Evolutionary conservation across 2,113 vertebrate genomes (phyloP).

Genomic region (Girardinichthys multiradiatus): DNA sequence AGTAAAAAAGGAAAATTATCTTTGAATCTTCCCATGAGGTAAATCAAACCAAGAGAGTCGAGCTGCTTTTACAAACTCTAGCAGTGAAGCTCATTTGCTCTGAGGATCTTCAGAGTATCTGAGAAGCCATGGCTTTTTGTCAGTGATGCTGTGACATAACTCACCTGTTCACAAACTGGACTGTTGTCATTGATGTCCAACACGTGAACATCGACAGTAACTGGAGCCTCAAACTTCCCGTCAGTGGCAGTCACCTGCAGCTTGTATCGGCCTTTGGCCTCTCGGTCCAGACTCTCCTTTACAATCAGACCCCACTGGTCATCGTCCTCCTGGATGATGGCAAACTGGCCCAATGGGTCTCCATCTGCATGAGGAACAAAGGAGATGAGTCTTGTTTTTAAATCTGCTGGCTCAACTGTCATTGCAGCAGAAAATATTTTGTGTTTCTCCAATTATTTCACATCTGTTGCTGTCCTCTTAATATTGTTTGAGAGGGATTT

Average conservation of each 20-base stretch:
- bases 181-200: conserved; percentile 96
- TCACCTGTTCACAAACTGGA: conserved; percentile 92
- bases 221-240: conserved; percentile 89
- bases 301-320: conserved; percentile 87
- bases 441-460: background rate
- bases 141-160: background rate
- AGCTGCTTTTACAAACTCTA: background rate
- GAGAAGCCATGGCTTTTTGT: background rate
- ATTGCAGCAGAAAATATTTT: background rate
- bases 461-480: background rate
- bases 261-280: conserved; percentile 85
- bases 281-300: conserved; percentile 89
- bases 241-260: conserved; percentile 90
- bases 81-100: background rate
- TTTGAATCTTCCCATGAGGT: no score
- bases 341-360: conserved; percentile 88
- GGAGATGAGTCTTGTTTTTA: background rate
- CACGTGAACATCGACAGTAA: conserved; percentile 87
- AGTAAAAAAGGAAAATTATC: no score
- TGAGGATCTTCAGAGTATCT: background rate
- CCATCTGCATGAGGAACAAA: conserved; percentile 81
- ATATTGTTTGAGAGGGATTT: background rate
- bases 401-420: background rate
- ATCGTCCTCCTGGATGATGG: conserved; percentile 83
- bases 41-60: no score